phyloP scores from a whole-genome alignment of 2,113 vertebrate genomes.

The Marcusenius ussheri region DNA sequence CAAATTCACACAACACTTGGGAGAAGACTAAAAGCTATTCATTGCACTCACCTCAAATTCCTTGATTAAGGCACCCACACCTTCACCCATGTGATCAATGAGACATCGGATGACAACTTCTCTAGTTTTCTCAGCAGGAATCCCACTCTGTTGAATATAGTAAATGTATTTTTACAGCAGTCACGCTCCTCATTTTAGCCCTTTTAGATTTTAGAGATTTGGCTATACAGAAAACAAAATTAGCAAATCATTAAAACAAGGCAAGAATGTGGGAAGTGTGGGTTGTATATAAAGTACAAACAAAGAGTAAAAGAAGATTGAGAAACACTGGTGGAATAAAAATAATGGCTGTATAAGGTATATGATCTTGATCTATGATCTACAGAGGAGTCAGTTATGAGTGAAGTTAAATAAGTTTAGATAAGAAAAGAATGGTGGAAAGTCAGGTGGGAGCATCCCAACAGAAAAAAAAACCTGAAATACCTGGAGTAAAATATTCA shows the following conservation, averaged over 20 bases:
- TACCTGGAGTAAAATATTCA: too few species aligned
- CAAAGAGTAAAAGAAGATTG: not conserved
- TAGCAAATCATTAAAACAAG: not conserved
- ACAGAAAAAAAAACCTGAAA: too few species aligned
- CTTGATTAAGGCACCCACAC: not conserved
- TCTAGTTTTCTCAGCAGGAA: not conserved
- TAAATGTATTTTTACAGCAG: too few species aligned
- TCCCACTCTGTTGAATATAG: too few species aligned
- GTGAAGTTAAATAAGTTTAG: not conserved
- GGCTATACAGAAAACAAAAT: slow-evolving; percentile 8
- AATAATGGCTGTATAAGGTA: slow-evolving; percentile 13
- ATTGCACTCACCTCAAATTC: not conserved
- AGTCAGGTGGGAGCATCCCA: too few species aligned
- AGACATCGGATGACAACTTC: slow-evolving; percentile 4
- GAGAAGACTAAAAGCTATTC: not conserved
- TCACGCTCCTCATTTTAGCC: too few species aligned
- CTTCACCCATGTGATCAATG: not conserved
- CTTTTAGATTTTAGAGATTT: not conserved
- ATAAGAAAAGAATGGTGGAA: too few species aligned
- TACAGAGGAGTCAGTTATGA: not conserved
- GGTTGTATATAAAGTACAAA: not conserved
- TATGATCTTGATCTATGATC: slow-evolving; percentile 7
- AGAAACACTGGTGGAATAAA: not conserved
- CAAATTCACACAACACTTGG: not conserved
- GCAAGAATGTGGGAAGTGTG: not conserved